Conservation (phyloP, 2,113 vertebrate genomes). For the Xiphorhynchus elegans region DNA sequence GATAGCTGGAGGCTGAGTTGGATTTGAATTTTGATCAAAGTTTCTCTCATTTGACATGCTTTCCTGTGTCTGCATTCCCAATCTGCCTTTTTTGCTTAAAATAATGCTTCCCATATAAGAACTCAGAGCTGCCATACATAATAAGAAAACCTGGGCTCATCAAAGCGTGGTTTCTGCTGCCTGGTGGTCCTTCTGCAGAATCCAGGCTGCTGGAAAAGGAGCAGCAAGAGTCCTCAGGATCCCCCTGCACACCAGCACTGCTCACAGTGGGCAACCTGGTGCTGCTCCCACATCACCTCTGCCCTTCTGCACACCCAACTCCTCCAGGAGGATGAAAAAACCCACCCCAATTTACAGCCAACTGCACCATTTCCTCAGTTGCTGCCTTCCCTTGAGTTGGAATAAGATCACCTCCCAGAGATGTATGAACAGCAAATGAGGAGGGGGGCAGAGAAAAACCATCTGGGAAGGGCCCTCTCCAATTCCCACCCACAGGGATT, state of each 20-base stretch:
- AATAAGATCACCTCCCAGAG: not conserved
- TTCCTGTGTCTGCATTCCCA: slow-evolving; percentile 45
- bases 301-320: not conserved
- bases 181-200: not conserved
- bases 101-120: not conserved
- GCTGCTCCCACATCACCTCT: not conserved
- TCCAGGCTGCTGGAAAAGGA: not conserved
- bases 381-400: not conserved
- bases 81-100: slow-evolving; percentile 41
- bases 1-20: slow-evolving; percentile 43
- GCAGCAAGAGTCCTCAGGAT: not conserved
- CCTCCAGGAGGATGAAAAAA: fast-evolving
- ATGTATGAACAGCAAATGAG: fast-evolving
- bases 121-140: not conserved
- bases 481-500: not conserved
- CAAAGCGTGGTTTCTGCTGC: fast-evolving
- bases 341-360: not conserved
- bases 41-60: slow-evolving; percentile 59
- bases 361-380: fast-evolving
- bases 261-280: not conserved
- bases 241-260: fast-evolving
- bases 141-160: not conserved
- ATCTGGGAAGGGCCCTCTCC: not conserved
- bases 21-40: slow-evolving; percentile 65
- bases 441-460: not conserved